Evolutionary conservation across 2,888 invertebrate genomes (phyloP).

Genomic region (Euplexia lucipara): DNA sequence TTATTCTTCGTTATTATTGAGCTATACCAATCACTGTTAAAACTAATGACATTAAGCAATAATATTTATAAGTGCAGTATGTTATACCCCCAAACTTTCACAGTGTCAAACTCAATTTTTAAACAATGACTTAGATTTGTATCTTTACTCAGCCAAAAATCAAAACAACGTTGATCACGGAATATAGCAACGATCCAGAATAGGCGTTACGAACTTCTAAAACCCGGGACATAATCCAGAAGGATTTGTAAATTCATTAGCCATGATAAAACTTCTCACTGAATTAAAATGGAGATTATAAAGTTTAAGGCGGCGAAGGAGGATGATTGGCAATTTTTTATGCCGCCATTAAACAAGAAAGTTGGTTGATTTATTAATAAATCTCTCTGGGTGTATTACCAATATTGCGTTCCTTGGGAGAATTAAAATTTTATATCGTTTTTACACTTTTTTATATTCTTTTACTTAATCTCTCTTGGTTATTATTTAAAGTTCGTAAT

Average conservation of each 20-base stretch:
- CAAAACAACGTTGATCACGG: constrained; percentile 47
- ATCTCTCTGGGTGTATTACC: constrained; percentile 42
- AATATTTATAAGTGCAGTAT: no score
- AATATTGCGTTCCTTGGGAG: constrained; percentile 17
- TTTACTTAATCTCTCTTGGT: background rate
- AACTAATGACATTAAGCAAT: no score
- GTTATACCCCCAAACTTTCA: no score
- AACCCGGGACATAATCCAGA: constrained; percentile 71
- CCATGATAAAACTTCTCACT: constrained; percentile 77
- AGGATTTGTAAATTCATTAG: constrained; percentile 83
- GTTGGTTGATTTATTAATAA: constrained; percentile 59
- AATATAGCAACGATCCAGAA: constrained; percentile 34
- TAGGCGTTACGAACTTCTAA: constrained; percentile 59
- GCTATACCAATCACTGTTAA: no score
- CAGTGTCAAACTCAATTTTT: no score
- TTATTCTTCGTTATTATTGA: no score
- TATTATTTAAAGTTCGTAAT: background rate
- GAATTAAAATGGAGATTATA: constrained; percentile 82
- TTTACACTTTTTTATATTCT: background rate
- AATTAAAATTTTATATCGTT: background rate
- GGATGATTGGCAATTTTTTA: constrained; percentile 69
- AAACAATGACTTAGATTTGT: no score
- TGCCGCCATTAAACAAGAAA: constrained; percentile 64
- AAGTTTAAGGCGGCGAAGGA: constrained; percentile 72
- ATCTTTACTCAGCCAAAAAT: constrained; percentile 37